These are phyloP conservation scores for Oreamnos americanus DNA, from an alignment of 2,113 vertebrate genomes.

Conservation along the genomic window DNA sequence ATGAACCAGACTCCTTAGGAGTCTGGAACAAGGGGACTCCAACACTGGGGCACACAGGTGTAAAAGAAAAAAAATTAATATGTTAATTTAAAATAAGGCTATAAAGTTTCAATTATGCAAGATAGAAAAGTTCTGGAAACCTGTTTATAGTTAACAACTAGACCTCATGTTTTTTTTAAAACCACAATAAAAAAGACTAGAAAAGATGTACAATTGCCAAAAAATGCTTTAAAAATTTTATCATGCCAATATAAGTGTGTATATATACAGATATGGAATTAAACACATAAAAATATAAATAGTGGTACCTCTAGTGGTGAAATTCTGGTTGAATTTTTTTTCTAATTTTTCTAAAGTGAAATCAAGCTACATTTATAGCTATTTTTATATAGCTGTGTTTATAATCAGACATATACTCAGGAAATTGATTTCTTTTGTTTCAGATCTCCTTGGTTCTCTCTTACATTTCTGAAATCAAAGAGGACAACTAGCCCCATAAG, in stretches of 20 bases:
- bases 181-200: not conserved
- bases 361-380: not conserved
- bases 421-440: not conserved
- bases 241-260: not conserved
- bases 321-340: not conserved
- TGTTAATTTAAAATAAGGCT: not conserved
- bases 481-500: not conserved
- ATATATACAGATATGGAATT: not conserved
- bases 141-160: not conserved
- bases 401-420: not conserved
- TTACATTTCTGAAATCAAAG: constrained; percentile 9
- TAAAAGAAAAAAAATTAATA: not conserved
- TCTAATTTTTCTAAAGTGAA: constrained; percentile 20
- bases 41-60: not conserved
- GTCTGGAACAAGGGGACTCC: not conserved
- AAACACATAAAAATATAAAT: not conserved
- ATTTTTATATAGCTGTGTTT: not conserved
- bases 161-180: not conserved
- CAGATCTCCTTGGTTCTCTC: not conserved
- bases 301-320: not conserved
- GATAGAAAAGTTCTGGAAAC: not conserved
- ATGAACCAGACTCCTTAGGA: not conserved
- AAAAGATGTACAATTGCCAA: not conserved
- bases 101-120: not conserved
- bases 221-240: not conserved